Evolutionary conservation across 1,140 invertebrate species (phyloP), one percentile per base, ranked within the genome.

Genomic region (Sminthurides bifidus): DNA sequence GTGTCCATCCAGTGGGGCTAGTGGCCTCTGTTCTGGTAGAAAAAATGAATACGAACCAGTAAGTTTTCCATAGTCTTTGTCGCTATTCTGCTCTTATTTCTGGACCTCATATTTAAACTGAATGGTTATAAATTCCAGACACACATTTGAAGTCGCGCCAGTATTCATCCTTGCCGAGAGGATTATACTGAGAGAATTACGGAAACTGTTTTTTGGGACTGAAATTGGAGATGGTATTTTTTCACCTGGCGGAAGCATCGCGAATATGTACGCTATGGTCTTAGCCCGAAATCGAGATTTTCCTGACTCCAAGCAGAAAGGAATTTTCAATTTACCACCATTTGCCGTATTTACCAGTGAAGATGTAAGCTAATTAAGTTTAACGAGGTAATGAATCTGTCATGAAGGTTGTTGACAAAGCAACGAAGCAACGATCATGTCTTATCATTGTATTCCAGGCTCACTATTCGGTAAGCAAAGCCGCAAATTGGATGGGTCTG

Each of bases 391-490:
- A 26, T 24, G 24, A 10, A 23, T 26, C 17, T 10, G 12, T 48
- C 30, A 26, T 26, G 6, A 5, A 27, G 4, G 12, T 26, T 48
- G 4, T 15, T 31, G 14, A 52, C 38, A 23, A 4, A n/a, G n/a
- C n/a, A n/a, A n/a, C n/a, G n/a, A n/a, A n/a, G 15, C 43, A 10
- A 53, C 23, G 17, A 46, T 35, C 8, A 46, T 19, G 6, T 4
- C 17, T 55, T 6, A 10, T 26, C 0, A 46, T 21, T 41, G 43
- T 24, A 24, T 35, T 38, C 23, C 67, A 80, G 81, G 74, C 84
- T 54, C 92, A 95, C 70, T 95, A 93, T 69, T 94, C 91, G 0
- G 79, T 92, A 15, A 75, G 77, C 59, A 88, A 89, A 71, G 79
- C 76, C 2, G 80, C 81, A 1, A 79, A 86, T 65, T 84, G 87